Percentiles rank a stretch among this genome's conserved stretches.
Evolutionary conservation across 30 jellyfish, hydroid and myxozoan species (phyloP).

Genomic region (Aurelia coerulea): DNA sequence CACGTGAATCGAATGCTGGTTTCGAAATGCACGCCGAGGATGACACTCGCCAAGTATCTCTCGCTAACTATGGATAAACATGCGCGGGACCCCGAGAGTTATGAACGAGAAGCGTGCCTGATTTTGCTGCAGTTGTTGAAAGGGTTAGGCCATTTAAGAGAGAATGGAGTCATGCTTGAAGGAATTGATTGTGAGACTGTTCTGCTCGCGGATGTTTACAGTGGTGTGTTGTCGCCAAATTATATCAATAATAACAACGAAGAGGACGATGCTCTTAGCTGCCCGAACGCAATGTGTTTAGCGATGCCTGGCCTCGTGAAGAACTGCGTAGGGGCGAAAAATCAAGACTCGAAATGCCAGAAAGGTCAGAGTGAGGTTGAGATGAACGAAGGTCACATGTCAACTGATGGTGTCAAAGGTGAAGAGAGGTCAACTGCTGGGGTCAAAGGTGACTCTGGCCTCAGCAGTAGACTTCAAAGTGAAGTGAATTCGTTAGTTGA

Average conservation of each 20-base stretch:
- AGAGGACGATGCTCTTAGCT: conserved; percentile 30
- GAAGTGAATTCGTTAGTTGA: conserved; percentile 4
- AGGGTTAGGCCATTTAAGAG: conserved; percentile 72
- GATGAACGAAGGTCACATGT: not conserved
- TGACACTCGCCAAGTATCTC: conserved; percentile 71
- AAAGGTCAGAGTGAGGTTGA: not conserved
- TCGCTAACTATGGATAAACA: conserved; percentile 78
- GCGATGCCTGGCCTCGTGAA: conserved; percentile 52
- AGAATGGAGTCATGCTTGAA: conserved; percentile 47
- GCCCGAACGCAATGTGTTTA: conserved; percentile 61
- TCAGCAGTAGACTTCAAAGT: not conserved
- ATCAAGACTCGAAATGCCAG: not conserved
- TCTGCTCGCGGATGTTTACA: conserved; percentile 50
- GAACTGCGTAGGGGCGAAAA: not conserved
- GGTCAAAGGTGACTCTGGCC: not conserved
- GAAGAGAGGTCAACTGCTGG: not conserved
- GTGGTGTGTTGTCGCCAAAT: conserved; percentile 74
- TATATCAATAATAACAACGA: conserved; percentile 3
- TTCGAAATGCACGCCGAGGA: conserved; percentile 82
- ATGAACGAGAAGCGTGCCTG: conserved; percentile 88
- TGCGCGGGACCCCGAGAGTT: conserved; percentile 74
- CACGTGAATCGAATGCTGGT: conserved; percentile 75
- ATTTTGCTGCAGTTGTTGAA: conserved; percentile 74
- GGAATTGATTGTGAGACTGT: conserved; percentile 63
- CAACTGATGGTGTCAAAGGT: not conserved